Percentiles rank a stretch among this genome's conserved stretches.
phyloP scores from a whole-genome alignment of 2,888 invertebrate species.

The Linnaemya tessellans region DNA sequence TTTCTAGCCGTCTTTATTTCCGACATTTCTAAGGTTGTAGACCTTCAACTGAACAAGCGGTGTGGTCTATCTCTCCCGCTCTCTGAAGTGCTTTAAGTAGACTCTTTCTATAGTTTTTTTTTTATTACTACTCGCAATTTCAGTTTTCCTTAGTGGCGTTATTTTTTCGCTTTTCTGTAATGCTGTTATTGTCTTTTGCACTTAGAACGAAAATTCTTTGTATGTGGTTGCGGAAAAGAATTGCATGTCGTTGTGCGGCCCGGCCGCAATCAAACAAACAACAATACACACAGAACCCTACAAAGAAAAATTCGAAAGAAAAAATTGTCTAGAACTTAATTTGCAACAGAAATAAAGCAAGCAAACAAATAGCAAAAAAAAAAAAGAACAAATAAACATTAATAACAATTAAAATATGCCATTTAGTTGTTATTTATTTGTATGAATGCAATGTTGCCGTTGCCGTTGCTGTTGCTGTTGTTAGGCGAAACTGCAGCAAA shows the following conservation, averaged over 20 bases:
- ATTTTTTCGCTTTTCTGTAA: constrained; percentile 5
- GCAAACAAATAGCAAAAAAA: constrained; percentile 25
- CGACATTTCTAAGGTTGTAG: constrained; percentile 72
- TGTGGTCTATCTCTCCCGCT: constrained; percentile 48
- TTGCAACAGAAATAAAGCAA: constrained; percentile 43
- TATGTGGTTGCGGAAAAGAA: constrained; percentile 32
- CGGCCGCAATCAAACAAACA: constrained; percentile 18
- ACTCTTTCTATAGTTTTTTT: constrained; percentile 21
- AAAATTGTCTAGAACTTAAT: constrained; percentile 64
- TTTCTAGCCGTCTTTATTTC: constrained; percentile 67
- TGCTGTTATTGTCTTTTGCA: constrained; percentile 21
- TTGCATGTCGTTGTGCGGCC: constrained; percentile 43
- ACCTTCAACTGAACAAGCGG: constrained; percentile 66
- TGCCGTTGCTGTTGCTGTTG: constrained; percentile 11
- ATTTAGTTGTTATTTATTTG: constrained; percentile 63
- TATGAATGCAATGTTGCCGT: constrained; percentile 29
- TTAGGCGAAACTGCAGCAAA: constrained; percentile 31
- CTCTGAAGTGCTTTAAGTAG: constrained; percentile 13
- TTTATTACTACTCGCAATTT: constrained; percentile 8
- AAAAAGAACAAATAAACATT: constrained; percentile 53
- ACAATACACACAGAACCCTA: background rate
- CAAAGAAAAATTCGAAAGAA: constrained; percentile 14
- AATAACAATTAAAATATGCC: constrained; percentile 71
- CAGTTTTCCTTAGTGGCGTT: constrained; percentile 21
- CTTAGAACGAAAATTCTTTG: constrained; percentile 29